Percentiles rank a stretch among this genome's conserved stretches.
Evolutionary conservation across 2,888 invertebrate genomes (phyloP).

Genomic region (Alloplasta piceator): DNA sequence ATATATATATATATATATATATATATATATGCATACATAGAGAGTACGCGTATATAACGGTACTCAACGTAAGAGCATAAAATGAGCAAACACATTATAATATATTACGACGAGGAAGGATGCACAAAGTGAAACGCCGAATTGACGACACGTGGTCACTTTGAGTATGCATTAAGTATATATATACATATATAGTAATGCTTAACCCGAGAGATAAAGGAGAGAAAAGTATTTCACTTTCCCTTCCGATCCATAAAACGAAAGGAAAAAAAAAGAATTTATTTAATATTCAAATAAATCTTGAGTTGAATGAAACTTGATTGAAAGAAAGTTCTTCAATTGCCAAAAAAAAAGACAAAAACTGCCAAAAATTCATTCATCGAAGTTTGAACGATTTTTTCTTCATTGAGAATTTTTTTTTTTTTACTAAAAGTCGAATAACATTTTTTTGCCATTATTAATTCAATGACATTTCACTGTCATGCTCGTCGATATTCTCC

Average conservation of each 20-base stretch:
- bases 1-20: neutral
- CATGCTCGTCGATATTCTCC: neutral
- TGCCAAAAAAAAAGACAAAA: neutral
- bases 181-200: no score
- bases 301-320: neutral
- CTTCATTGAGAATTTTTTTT: no score
- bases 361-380: no score
- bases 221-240: constrained; percentile 19
- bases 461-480: constrained; percentile 15
- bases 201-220: constrained; percentile 2
- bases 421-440: no score
- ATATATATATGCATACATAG: neutral
- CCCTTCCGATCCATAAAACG: constrained; percentile 3
- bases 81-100: constrained; percentile 51
- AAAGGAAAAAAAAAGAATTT: neutral
- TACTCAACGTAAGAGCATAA: constrained; percentile 52
- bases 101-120: constrained; percentile 47
- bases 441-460: neutral
- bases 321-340: neutral
- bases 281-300: neutral
- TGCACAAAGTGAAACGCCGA: constrained; percentile 38
- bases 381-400: no score
- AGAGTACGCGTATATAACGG: constrained; percentile 36
- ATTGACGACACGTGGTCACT: constrained; percentile 44
- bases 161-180: constrained; percentile 15